phyloP scores from a whole-genome alignment of 2,888 invertebrate species.

The Caenorhabditis sp. region DNA sequence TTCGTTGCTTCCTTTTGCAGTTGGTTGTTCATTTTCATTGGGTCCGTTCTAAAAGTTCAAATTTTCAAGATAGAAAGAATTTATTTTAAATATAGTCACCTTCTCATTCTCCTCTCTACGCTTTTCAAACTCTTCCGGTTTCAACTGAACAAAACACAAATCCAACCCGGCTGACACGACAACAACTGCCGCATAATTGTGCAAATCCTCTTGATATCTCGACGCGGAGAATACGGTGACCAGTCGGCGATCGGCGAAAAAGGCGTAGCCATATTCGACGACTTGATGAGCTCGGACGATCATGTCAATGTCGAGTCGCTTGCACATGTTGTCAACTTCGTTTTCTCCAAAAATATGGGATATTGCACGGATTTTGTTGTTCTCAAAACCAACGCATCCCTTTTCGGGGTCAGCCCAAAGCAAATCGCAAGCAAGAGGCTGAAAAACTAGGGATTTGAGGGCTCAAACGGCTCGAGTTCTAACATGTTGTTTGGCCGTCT shows the following conservation, averaged over 20 bases:
- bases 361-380: slow-evolving; percentile 54
- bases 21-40: slow-evolving; percentile 3
- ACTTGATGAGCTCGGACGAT: slow-evolving; percentile 51
- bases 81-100: no score
- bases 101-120: slow-evolving; percentile 22
- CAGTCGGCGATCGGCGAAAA: slow-evolving; percentile 46
- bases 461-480: neutral
- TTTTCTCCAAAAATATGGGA: slow-evolving; percentile 55
- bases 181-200: slow-evolving; percentile 58
- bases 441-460: neutral
- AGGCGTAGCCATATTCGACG: slow-evolving; percentile 47
- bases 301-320: slow-evolving; percentile 44
- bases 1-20: neutral
- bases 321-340: slow-evolving; percentile 44
- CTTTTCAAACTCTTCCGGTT: slow-evolving; percentile 54
- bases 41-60: no score
- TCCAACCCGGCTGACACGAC: slow-evolving; percentile 36
- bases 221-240: slow-evolving; percentile 62
- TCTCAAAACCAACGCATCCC: slow-evolving; percentile 38
- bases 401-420: slow-evolving; percentile 60
- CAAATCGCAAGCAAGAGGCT: slow-evolving; percentile 53
- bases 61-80: no score
- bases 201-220: slow-evolving; percentile 56
- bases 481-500: slow-evolving; percentile 23
- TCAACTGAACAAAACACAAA: slow-evolving; percentile 55